Conservation (phyloP, 2,797 vertebrate species). For the Pseudochirops cupreus region DNA sequence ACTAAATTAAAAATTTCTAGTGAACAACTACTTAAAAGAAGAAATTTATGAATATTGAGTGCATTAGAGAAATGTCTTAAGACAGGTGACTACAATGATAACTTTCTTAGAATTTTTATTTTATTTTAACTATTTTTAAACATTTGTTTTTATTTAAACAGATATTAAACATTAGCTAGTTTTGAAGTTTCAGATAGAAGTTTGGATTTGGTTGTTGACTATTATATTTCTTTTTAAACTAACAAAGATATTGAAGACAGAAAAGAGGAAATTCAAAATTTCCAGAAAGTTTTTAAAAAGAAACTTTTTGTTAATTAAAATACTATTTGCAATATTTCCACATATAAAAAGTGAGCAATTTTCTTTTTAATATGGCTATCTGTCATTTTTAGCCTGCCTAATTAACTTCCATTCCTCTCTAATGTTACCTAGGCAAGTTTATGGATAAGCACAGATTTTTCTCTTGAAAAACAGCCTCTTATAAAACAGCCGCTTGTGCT, state of each 20-base stretch:
- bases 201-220: constrained; percentile 52
- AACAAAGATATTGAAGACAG: constrained; percentile 50
- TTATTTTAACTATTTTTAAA: constrained; percentile 26
- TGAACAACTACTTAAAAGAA: constrained; percentile 34
- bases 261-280: constrained; percentile 50
- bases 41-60: constrained; percentile 32
- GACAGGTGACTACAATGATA: constrained; percentile 12
- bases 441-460: constrained; percentile 75
- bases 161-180: constrained; percentile 19
- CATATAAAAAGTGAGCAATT: constrained; percentile 81
- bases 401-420: constrained; percentile 82
- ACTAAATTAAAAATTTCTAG: not conserved
- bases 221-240: constrained; percentile 44
- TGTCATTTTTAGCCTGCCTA: constrained; percentile 83
- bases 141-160: too few species aligned
- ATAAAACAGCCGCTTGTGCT: constrained; percentile 78
- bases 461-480: constrained; percentile 81
- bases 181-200: constrained; percentile 55
- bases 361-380: constrained; percentile 80
- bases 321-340: constrained; percentile 73
- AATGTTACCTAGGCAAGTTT: constrained; percentile 79
- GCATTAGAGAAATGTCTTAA: constrained; percentile 34
- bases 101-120: constrained; percentile 17
- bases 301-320: constrained; percentile 80
- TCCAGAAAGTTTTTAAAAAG: constrained; percentile 55